Conservation (phyloP, 2,888 invertebrate species). For the Hypsopygia costalis region DNA sequence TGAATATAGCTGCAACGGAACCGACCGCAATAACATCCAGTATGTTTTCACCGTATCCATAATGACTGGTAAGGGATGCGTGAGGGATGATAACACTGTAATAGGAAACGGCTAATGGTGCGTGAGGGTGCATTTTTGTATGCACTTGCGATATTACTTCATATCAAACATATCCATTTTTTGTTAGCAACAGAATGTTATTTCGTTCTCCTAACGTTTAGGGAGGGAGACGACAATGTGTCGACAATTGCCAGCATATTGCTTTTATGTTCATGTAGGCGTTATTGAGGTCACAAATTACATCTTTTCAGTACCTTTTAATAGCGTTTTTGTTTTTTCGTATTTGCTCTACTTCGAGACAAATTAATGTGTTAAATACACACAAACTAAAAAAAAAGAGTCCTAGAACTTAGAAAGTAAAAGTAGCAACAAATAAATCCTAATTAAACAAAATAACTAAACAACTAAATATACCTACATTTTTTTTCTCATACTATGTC, state of each 20-base stretch:
- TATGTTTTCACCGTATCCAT: constrained; percentile 32
- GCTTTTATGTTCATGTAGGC: neutral
- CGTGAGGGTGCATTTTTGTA: constrained; percentile 54
- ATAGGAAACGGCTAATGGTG: constrained; percentile 46
- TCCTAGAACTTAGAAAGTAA: no score
- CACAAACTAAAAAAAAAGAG: no score
- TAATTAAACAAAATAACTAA: no score
- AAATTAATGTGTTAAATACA: no score
- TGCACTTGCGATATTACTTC: constrained; percentile 39
- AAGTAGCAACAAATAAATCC: no score
- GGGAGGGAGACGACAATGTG: neutral
- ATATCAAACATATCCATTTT: constrained; percentile 12
- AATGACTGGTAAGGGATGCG: constrained; percentile 33
- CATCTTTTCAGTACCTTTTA: neutral
- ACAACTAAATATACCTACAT: no score
- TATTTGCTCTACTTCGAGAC: no score
- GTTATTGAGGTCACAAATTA: neutral
- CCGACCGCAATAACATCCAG: constrained; percentile 14
- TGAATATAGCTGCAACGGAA: no score
- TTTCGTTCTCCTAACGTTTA: neutral
- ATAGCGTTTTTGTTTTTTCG: no score
- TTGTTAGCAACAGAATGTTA: neutral
- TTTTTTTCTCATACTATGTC: no score
- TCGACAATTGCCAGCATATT: constrained; percentile 5
- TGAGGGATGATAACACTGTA: constrained; percentile 35